phyloP scores from a whole-genome alignment of 2,888 invertebrate genomes.

The Philopedon plagiatum region DNA sequence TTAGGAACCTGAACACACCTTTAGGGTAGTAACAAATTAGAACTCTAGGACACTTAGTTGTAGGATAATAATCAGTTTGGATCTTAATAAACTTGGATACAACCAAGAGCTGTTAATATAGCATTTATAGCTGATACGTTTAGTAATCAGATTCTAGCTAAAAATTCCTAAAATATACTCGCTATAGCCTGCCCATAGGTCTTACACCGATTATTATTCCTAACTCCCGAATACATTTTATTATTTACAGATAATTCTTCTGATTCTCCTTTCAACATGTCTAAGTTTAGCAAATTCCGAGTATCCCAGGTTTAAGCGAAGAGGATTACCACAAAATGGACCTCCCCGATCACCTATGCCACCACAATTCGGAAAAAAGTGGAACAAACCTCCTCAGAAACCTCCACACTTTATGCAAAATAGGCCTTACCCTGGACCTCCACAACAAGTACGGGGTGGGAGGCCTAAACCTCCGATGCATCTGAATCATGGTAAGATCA shows the following conservation, averaged over 20 bases:
- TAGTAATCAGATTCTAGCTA: too few relatives aligned
- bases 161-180: too few relatives aligned
- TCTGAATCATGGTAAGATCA: slow-evolving; percentile 20
- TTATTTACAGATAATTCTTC: slow-evolving; percentile 39
- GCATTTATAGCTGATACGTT: too few relatives aligned
- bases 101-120: too few relatives aligned
- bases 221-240: too few relatives aligned
- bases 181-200: too few relatives aligned
- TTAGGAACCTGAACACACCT: too few relatives aligned
- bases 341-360: slow-evolving; percentile 55
- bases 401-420: slow-evolving; percentile 30
- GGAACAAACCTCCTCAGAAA: slow-evolving; percentile 56
- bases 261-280: slow-evolving; percentile 39
- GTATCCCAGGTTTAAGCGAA: slow-evolving; percentile 61
- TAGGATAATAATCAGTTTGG: too few relatives aligned
- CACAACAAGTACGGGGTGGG: slow-evolving; percentile 43
- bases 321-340: slow-evolving; percentile 55
- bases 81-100: too few relatives aligned
- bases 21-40: too few relatives aligned
- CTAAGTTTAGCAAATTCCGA: slow-evolving; percentile 37
- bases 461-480: slow-evolving; percentile 25
- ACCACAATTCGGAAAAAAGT: slow-evolving; percentile 58
- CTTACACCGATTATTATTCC: too few relatives aligned
- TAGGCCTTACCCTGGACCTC: slow-evolving; percentile 9
- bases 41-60: too few relatives aligned